Percentiles rank a stretch among this genome's conserved stretches.
Conservation (phyloP, 2,113 vertebrate genomes). For the Atherinomorus stipes region DNA sequence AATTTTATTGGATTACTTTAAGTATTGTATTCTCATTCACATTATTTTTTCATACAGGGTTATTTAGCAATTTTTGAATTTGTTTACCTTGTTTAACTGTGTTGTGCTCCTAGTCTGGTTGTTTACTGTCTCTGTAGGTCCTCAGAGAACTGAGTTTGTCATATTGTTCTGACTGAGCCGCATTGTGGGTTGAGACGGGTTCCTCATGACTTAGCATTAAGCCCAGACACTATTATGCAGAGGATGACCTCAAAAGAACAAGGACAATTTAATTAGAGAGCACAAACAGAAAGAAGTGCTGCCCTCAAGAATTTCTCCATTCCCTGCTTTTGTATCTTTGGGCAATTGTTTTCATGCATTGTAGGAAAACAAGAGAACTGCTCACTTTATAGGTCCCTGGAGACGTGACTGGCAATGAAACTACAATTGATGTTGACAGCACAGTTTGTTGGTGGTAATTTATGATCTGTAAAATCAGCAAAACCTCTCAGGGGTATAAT, state of each 20-base stretch:
- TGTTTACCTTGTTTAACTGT: not conserved
- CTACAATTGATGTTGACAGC: conserved; percentile 11
- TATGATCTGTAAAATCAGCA: conserved; percentile 51
- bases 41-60: not conserved
- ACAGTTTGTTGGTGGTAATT: conserved; percentile 46
- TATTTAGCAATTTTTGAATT: too few relatives aligned
- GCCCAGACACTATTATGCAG: not conserved
- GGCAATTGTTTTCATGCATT: conserved; percentile 17
- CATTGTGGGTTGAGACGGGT: conserved; percentile 28
- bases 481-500: conserved; percentile 4
- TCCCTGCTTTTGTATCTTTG: conserved; percentile 19
- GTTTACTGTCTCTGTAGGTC: conserved; percentile 11
- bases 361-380: conserved; percentile 21
- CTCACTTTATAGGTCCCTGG: not conserved
- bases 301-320: conserved; percentile 20
- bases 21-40: too few relatives aligned
- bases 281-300: conserved; percentile 11
- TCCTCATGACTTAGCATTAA: conserved; percentile 31
- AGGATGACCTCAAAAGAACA: conserved; percentile 19
- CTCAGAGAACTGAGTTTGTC: conserved; percentile 19
- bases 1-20: too few relatives aligned
- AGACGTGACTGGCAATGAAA: conserved; percentile 22
- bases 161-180: conserved; percentile 45
- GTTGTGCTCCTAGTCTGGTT: not conserved
- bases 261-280: conserved; percentile 47